Evolutionary conservation across 2,113 vertebrate species (phyloP), one percentile per base, ranked within the genome.

Genomic region (Pseudorectes ferrugineus): DNA sequence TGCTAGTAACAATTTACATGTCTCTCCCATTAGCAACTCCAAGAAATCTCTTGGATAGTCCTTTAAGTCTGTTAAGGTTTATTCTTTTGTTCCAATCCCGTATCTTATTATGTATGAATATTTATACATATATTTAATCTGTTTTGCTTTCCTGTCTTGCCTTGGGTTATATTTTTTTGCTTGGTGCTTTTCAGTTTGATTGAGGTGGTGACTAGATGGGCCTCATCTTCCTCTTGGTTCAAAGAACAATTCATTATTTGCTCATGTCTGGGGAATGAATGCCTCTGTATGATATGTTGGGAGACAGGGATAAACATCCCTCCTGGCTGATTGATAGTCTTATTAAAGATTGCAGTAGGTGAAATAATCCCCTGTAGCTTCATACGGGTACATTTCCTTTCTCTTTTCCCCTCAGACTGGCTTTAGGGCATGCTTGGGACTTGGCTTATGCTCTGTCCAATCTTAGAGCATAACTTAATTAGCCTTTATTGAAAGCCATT

Each of bases 231-330:
- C 95, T 77, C 68, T 86, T 96, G 96, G 85, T 96, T 96, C 92
- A 93, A 97, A 97, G 91, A 92, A 94, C 89, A 96, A 96, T 97
- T 97, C 91, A 97, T 97, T 97, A 97, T 97, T 98, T 96, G 76
- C 91, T 94, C 6, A 17, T 96, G 71, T 95, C 93, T 96, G 79
- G 95, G 89, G 91, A 94, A 94, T 63, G 54, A 89, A 83, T 93
- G 89, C 76, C 74, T 93, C 94, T 88, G 72, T 94, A 87, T 88
- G 92, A 71, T 88, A 76, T 91, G 75, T 78, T 88, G 85, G 67
- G 93, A 95, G 94, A 93, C 78, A 65, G 91, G 80, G 91, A 85
- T 97, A 96, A 97, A 93, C 95, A 97, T 96, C 81, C 68, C 94
- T 95, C 36, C 75, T 55, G 91, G 93, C 82, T 97, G 96, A 97